Conservation (phyloP, 1,140 invertebrate species). For the Chironomus tepperi region DNA sequence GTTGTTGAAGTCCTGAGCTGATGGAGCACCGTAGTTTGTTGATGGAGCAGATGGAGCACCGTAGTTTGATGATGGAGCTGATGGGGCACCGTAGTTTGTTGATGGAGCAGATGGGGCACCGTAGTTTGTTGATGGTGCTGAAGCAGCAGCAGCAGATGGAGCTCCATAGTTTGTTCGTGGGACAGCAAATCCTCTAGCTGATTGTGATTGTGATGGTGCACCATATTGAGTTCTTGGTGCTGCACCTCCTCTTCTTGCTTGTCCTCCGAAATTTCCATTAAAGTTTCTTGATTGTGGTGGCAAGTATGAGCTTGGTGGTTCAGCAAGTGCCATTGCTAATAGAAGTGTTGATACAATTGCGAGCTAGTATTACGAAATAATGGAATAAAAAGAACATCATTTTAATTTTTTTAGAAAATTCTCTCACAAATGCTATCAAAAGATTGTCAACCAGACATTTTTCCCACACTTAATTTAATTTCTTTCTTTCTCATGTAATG, state of each 20-base stretch:
- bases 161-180: constrained; percentile 36
- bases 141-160: constrained; percentile 34
- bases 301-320: constrained; percentile 46
- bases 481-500: not conserved
- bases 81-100: constrained; percentile 35
- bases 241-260: constrained; percentile 26
- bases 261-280: not conserved
- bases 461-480: too few species aligned
- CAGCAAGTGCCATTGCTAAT: constrained; percentile 26
- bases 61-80: constrained; percentile 32
- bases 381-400: not conserved
- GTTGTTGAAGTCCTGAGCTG: constrained; percentile 29
- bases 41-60: constrained; percentile 40
- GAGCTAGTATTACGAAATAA: not conserved
- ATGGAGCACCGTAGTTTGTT: constrained; percentile 35
- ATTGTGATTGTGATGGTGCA: constrained; percentile 30
- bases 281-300: constrained; percentile 39
- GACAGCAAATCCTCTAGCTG: constrained; percentile 31
- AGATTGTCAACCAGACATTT: too few species aligned
- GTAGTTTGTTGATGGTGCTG: constrained; percentile 34
- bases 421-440: not conserved
- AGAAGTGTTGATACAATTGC: constrained; percentile 18
- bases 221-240: constrained; percentile 27
- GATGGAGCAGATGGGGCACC: constrained; percentile 38
- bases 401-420: not conserved